A percentile compares a stretch with the other conserved stretches of the same genome.
Evolutionary conservation across 1,140 invertebrate species (phyloP).

Genomic region (Aporrectodea caliginosa): DNA sequence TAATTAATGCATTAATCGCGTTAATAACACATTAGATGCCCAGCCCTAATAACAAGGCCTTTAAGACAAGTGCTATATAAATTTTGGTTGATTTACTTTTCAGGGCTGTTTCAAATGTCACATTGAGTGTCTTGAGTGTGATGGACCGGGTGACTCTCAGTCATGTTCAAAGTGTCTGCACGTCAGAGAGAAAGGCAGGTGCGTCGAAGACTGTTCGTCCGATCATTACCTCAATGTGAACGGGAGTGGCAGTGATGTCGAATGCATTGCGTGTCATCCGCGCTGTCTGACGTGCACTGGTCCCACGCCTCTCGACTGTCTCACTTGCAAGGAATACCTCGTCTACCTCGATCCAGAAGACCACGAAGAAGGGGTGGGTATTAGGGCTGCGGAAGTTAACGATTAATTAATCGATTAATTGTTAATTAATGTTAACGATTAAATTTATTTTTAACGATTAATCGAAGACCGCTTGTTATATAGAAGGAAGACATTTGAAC

Average conservation of each 20-base stretch:
- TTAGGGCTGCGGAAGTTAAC: too few species aligned
- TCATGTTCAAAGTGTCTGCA: not conserved
- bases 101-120: not conserved
- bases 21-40: too few species aligned
- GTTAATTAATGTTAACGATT: too few species aligned
- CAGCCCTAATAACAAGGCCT: too few species aligned
- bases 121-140: not conserved
- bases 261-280: constrained; percentile 77
- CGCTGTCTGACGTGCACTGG: constrained; percentile 82
- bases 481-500: too few species aligned
- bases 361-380: not conserved
- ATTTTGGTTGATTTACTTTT: too few species aligned
- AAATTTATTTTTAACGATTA: too few species aligned
- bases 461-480: too few species aligned
- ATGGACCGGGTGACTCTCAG: not conserved
- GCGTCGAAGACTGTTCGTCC: not conserved
- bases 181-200: not conserved
- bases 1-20: too few species aligned
- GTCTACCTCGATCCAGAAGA: constrained; percentile 61
- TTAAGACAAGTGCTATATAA: too few species aligned
- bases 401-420: too few species aligned
- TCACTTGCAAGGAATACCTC: constrained; percentile 79
- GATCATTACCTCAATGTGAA: not conserved
- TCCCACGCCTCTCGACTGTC: constrained; percentile 71
- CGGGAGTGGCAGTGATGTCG: not conserved